Conservation (phyloP, 2,113 vertebrate genomes). For the Notiomystis cincta region DNA sequence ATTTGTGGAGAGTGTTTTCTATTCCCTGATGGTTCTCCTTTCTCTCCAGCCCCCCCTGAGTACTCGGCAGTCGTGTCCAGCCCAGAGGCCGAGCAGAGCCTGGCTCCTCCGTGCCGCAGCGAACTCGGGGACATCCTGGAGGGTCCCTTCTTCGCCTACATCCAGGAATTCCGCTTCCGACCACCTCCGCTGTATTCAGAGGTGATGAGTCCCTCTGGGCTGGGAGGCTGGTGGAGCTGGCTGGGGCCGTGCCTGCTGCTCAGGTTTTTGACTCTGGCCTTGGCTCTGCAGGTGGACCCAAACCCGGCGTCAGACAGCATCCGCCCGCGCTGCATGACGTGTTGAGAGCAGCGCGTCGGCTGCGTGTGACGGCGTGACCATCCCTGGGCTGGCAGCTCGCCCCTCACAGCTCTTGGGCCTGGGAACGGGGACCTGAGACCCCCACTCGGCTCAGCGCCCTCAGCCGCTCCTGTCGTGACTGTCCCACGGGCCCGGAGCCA, state of each 20-base stretch:
- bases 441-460: background rate
- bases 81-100: conserved; percentile 59
- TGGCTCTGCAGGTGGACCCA: conserved; percentile 82
- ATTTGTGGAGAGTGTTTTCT: background rate
- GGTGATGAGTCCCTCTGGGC: conserved; percentile 65
- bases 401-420: background rate
- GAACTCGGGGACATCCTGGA: conserved; percentile 73
- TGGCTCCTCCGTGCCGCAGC: conserved; percentile 45
- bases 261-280: background rate
- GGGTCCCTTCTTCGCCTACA: conserved; percentile 84
- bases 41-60: conserved; percentile 85
- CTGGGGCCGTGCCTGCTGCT: accelerated
- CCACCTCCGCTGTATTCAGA: conserved; percentile 91
- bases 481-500: background rate
- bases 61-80: conserved; percentile 84
- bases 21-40: background rate
- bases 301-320: conserved; percentile 77
- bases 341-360: conserved; percentile 71
- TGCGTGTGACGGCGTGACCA: background rate
- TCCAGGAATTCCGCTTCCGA: conserved; percentile 90
- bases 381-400: background rate
- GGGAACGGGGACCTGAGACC: background rate
- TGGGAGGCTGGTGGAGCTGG: background rate
- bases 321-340: conserved; percentile 92
- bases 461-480: background rate